A percentile compares a stretch with the other conserved stretches of the same genome.
These are phyloP conservation scores for Amiota mariae DNA, from an alignment of 2,888 invertebrate genomes.

Conservation along the genomic window DNA sequence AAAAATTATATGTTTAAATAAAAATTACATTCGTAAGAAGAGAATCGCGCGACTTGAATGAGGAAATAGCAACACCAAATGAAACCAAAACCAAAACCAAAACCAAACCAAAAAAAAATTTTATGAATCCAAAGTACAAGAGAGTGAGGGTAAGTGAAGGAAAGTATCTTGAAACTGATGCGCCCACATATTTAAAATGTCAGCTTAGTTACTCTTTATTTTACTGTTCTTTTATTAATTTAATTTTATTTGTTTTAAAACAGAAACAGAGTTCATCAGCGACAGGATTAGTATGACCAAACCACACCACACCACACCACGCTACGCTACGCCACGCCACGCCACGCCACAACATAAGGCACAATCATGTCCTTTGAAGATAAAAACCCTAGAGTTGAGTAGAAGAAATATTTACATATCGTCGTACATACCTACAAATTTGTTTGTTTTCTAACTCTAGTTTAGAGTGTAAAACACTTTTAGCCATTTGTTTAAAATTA, in stretches of 20 bases:
- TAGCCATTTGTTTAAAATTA: no score
- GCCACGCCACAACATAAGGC: no score
- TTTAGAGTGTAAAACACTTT: no score
- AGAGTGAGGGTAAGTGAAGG: not conserved
- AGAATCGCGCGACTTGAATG: slow-evolving; percentile 46
- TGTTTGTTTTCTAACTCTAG: no score
- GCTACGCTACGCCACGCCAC: no score
- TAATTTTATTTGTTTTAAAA: slow-evolving; percentile 21
- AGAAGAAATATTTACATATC: no score
- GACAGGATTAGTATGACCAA: no score
- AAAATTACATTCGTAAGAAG: slow-evolving; percentile 63
- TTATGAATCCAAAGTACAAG: no score
- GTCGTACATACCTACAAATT: no score
- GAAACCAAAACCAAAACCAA: not conserved
- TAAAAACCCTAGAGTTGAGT: no score
- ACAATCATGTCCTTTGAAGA: no score
- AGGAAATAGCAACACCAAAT: not conserved
- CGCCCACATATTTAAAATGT: slow-evolving; percentile 54
- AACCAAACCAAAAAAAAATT: not conserved
- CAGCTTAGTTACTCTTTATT: slow-evolving; percentile 31
- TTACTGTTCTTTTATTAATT: not conserved
- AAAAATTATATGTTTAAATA: slow-evolving; percentile 53
- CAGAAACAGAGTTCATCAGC: not conserved
- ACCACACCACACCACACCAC: no score
- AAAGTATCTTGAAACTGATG: not conserved